Percentiles rank a stretch among this genome's conserved stretches.
Evolutionary conservation across 2,113 vertebrate species (phyloP).

Genomic region (Prietella phreatophila): DNA sequence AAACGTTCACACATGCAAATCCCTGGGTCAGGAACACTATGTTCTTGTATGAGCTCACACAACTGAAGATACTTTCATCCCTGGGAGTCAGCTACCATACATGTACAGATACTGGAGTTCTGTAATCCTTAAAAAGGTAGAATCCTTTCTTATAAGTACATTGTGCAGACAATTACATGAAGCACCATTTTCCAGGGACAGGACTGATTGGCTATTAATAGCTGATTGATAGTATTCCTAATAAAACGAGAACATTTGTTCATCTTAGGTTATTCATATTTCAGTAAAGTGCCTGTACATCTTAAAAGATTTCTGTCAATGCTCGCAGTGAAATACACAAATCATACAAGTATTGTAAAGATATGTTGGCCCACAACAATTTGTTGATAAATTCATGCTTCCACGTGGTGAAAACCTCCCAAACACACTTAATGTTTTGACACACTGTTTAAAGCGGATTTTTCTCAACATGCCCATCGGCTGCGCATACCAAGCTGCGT

Average conservation of each 20-base stretch:
- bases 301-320: background rate
- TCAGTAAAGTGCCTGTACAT: background rate
- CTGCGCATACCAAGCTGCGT: background rate
- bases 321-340: background rate
- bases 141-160: background rate
- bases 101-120: background rate
- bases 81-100: background rate
- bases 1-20: slow-evolving; percentile 25
- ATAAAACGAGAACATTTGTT: background rate
- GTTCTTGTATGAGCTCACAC: slow-evolving; percentile 13
- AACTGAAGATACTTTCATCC: background rate
- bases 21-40: slow-evolving; percentile 14
- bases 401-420: background rate
- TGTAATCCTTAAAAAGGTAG: background rate
- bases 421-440: background rate
- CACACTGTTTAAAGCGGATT: background rate
- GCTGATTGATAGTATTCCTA: no score
- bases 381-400: background rate
- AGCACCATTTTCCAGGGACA: background rate
- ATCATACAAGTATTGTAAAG: background rate
- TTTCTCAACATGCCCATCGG: background rate
- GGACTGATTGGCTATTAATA: background rate
- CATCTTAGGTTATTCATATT: background rate
- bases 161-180: background rate
- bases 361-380: background rate